Percentiles rank a stretch among this genome's conserved stretches.
These are phyloP conservation scores for Campoletis sonorensis DNA, from an alignment of 1,140 invertebrate genomes.

Conservation along the genomic window DNA sequence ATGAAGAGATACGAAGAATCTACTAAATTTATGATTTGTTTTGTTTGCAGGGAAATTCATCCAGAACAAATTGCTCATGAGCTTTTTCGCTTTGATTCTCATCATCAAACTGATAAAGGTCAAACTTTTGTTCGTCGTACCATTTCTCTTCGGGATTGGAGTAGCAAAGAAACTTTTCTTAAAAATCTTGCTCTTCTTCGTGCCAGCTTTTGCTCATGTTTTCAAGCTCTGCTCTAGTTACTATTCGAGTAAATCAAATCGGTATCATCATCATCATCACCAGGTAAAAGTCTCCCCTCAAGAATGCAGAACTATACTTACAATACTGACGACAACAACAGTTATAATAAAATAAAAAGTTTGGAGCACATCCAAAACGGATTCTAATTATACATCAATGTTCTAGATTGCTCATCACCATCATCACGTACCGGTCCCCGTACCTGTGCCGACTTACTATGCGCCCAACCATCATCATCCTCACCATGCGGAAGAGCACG, in stretches of 20 bases:
- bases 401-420: slow-evolving; percentile 77
- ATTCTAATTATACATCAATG: slow-evolving; percentile 44
- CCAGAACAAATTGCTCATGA: slow-evolving; percentile 84
- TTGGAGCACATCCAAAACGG: neutral
- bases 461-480: slow-evolving; percentile 58
- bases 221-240: slow-evolving; percentile 91
- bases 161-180: slow-evolving; percentile 89
- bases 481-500: slow-evolving; percentile 66
- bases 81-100: slow-evolving; percentile 83
- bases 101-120: slow-evolving; percentile 88
- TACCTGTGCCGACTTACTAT: slow-evolving; percentile 69
- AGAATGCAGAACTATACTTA: no score
- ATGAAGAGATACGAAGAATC: no score
- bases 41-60: slow-evolving; percentile 85
- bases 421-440: slow-evolving; percentile 77
- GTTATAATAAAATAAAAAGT: no score
- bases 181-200: slow-evolving; percentile 87
- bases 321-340: no score
- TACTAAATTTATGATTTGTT: slow-evolving; percentile 21
- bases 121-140: slow-evolving; percentile 86
- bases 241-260: slow-evolving; percentile 83
- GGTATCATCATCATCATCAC: slow-evolving; percentile 89
- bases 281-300: slow-evolving; percentile 59
- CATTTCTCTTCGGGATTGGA: slow-evolving; percentile 84
- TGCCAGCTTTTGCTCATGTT: slow-evolving; percentile 87